Base-by-base conservation (phyloP, 2,113 vertebrate species). In the Pogonocichla stellata region DNA sequence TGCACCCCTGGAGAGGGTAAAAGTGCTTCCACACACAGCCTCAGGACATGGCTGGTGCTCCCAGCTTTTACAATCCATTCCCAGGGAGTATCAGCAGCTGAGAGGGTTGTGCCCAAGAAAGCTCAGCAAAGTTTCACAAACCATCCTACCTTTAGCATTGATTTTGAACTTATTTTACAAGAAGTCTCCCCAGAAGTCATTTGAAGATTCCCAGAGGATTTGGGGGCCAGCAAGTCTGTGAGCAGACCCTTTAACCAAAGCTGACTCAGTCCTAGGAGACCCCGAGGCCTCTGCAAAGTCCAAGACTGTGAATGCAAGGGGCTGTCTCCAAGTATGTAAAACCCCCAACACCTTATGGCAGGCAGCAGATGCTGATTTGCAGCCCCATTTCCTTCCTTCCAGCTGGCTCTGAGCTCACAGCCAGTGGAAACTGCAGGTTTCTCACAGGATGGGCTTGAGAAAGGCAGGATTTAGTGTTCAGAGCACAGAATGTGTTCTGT, bases 401-500 rank as follows among this genome's bases (percentile, higher is more conserved):
- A 74, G 51, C 73, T 84, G 42, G 82, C 67, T 40, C 38, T 1
- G 2, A 82, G 51, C 61, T 73, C 60, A 43, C 23, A 64, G 60
- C 50, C 70, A 73, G 65, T n/a, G 43, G 34, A 33, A 86, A 19
- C 72, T 80, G 53, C 34, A 56, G 53, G 23, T 83, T 91, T 56
- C 72, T 86, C 3, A 0, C 1, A 6, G 72, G 28, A 66, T 0
- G 3, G 51, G 72, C 66, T 51, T n/a, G 9, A 34, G 51, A 42
- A 61, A 62, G 31, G 61, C 66, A 69, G 29, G 60, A 57, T 61
- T 85, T 70, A 29, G 14, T 47, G 60, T 33, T 79, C 51, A 82
- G 58, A 77, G 58, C 40, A 64, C 12, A 74, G 43, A 70, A 16
- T 2, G 12, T 31, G 19, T 45, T 83, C 62, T 80, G 47, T n/a